A percentile compares a stretch with the other conserved stretches of the same genome.
Conservation (phyloP, 2,888 invertebrate genomes). For the Apotomis turbidana region DNA sequence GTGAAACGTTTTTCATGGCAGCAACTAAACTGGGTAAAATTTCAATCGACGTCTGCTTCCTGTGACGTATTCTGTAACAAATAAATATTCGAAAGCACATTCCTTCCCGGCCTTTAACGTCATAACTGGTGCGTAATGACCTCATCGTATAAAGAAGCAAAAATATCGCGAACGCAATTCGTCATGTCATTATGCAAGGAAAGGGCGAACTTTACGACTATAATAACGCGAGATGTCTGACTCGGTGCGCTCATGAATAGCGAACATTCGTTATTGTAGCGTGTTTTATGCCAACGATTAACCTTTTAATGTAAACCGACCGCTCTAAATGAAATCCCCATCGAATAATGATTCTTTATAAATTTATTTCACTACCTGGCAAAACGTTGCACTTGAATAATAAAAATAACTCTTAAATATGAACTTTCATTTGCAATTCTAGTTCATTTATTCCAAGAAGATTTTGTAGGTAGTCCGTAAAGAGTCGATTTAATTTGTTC, state of each 20-base stretch:
- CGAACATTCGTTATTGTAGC: constrained; percentile 79
- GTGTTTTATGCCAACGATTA: constrained; percentile 82
- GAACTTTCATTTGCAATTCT: background rate
- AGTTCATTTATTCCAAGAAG: constrained; percentile 46
- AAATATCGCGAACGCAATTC: constrained; percentile 82
- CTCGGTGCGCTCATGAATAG: constrained; percentile 76
- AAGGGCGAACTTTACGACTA: constrained; percentile 83
- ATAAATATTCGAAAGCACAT: constrained; percentile 57
- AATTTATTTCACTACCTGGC: constrained; percentile 39
- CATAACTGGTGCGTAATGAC: constrained; percentile 75
- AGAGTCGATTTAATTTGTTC: constrained; percentile 74
- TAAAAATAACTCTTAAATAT: background rate
- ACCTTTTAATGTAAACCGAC: constrained; percentile 78
- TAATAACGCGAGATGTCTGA: constrained; percentile 83
- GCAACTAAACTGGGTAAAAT: constrained; percentile 50
- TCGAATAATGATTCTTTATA: constrained; percentile 49
- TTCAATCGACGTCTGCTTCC: constrained; percentile 46
- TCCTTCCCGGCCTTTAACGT: constrained; percentile 58
- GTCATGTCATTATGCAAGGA: constrained; percentile 83
- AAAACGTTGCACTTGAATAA: background rate
- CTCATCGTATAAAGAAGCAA: constrained; percentile 77
- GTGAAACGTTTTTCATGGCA: constrained; percentile 55
- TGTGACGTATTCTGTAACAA: constrained; percentile 47
- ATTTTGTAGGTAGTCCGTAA: constrained; percentile 55
- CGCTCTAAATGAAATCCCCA: constrained; percentile 64